Base-by-base conservation (phyloP, 2,797 vertebrate genomes). In the Ceryle rudis region DNA sequence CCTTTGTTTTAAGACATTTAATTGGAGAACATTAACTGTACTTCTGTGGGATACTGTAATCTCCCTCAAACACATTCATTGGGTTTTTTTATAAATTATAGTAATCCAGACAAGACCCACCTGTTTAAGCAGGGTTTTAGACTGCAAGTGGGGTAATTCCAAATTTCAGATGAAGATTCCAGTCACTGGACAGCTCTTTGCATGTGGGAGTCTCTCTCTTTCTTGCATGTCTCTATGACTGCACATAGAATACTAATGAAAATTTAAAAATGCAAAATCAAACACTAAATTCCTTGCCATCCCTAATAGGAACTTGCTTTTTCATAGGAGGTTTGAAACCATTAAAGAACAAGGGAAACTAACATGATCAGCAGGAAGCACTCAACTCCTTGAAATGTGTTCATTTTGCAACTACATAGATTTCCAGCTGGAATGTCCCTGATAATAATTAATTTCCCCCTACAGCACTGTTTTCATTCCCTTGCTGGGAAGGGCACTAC, bases 361-460 rank as follows among this genome's bases (percentile, higher is more conserved):
- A 91, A 51, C 23, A 57, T 5, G 73, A 91, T 86, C 87, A 95
- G 62, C 69, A 93, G 91, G 81, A 93, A 91, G 75, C 72, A 51
- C 42, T 86, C 51, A 94, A 14, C n/a, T 92, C 31, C 80, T 86
- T 88, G 39, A 91, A 93, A 90, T 41, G 31, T 94, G 58, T 90
- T 86, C 25, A 3, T 86, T 95, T 95, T 90, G 28, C 42, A 88
- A 2, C 72, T 91, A 87, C 73, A 84, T 37, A 86, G 60, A 79
- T 93, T 96, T 95, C 95, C 95, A 95, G 51, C 80, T 95, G 91
- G 88, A 96, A 94, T 71, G 82, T 93, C 86, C 80, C 90, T 73
- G 73, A 81, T 89, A 96, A 90, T 91, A 96, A 95, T 94, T 96
- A 90, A 95, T 95, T 95, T 95, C 31, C 73, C 80, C 93, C 70